These are phyloP conservation scores for Lysandra bellargus DNA, from an alignment of 2,888 invertebrate species.

Conservation along the genomic window DNA sequence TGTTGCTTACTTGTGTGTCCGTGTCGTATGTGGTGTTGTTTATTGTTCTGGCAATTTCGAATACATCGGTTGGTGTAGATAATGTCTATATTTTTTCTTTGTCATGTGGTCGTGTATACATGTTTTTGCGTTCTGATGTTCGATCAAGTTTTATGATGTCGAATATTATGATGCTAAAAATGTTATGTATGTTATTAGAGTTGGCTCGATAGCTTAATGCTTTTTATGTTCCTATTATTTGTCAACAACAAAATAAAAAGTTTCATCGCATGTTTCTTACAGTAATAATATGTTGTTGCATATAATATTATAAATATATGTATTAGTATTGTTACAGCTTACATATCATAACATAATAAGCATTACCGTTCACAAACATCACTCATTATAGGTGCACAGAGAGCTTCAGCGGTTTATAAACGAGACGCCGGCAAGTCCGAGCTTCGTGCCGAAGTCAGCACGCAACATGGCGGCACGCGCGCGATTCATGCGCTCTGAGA, in stretches of 20 bases:
- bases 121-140: background rate
- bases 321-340: too few relatives aligned
- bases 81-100: background rate
- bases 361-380: background rate
- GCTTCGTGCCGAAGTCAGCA: conserved; percentile 39
- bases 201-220: background rate
- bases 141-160: too few relatives aligned
- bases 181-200: too few relatives aligned
- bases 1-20: background rate
- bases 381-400: conserved; percentile 81
- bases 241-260: background rate
- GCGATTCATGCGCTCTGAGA: conserved; percentile 57
- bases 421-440: conserved; percentile 43
- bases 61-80: background rate
- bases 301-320: too few relatives aligned
- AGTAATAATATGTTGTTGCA: background rate
- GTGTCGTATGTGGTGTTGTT: background rate
- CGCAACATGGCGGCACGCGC: conserved; percentile 40
- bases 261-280: background rate
- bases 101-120: background rate
- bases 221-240: background rate
- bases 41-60: background rate
- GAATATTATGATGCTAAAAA: too few relatives aligned
- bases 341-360: background rate
- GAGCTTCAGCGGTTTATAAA: conserved; percentile 85